These are phyloP conservation scores for Notarius quadriscutis DNA, from an alignment of 2,113 vertebrate genomes.

Conservation along the genomic window DNA sequence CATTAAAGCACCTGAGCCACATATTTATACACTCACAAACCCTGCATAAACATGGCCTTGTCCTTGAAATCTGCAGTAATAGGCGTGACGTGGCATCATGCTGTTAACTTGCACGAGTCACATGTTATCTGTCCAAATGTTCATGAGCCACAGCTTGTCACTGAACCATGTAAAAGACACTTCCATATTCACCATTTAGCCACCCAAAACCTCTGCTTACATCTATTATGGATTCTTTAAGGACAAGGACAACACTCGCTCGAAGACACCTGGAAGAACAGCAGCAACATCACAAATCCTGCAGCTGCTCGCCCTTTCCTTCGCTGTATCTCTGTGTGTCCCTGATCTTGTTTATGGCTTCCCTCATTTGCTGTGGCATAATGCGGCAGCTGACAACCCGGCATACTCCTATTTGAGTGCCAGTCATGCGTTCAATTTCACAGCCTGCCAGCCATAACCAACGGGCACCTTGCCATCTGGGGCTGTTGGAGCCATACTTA, in stretches of 20 bases:
- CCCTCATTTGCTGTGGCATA: constrained; percentile 1
- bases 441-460: constrained; percentile 49
- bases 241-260: not conserved
- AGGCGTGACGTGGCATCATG: not conserved
- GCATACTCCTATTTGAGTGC: constrained; percentile 31
- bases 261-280: not conserved
- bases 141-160: not conserved
- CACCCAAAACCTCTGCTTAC: no score
- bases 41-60: not conserved
- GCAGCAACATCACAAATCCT: not conserved
- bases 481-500: constrained; percentile 11
- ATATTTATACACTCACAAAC: not conserved
- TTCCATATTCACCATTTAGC: not conserved
- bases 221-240: not conserved
- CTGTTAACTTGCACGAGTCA: not conserved
- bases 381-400: constrained; percentile 17
- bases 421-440: constrained; percentile 53
- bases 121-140: not conserved
- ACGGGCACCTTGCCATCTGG: constrained; percentile 52
- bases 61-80: not conserved
- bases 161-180: not conserved
- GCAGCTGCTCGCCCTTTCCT: not conserved
- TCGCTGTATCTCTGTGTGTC: not conserved
- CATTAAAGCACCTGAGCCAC: not conserved
- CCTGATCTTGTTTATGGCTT: constrained; percentile 5